These are phyloP conservation scores for Exocentrus adspersus DNA, from an alignment of 2,888 invertebrate species.

Conservation along the genomic window DNA sequence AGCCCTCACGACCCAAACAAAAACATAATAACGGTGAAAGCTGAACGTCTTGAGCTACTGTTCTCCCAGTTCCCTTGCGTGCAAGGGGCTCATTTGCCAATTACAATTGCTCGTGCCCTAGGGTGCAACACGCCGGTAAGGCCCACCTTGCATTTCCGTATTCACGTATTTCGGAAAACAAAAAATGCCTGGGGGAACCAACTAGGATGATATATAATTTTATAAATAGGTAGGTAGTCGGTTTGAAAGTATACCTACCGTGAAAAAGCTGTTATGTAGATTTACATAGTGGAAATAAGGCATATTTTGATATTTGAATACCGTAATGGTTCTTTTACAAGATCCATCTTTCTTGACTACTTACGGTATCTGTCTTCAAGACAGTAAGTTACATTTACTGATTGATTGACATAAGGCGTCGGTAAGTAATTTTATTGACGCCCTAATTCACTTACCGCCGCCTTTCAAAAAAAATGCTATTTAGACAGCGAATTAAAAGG, in stretches of 20 bases:
- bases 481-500: too few species aligned
- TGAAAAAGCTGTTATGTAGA: constrained; percentile 15
- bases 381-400: too few species aligned
- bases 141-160: constrained; percentile 21
- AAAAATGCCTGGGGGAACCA: neutral
- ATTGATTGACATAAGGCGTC: too few species aligned
- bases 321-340: too few species aligned
- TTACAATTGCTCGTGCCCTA: constrained; percentile 21
- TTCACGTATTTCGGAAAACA: constrained; percentile 18
- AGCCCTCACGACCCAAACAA: constrained; percentile 34
- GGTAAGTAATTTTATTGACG: too few species aligned
- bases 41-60: constrained; percentile 32
- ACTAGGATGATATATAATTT: constrained; percentile 10
- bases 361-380: too few species aligned
- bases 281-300: constrained; percentile 20
- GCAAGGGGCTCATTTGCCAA: constrained; percentile 24
- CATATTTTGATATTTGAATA: constrained; percentile 1
- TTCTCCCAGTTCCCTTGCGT: constrained; percentile 30
- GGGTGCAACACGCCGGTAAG: constrained; percentile 22
- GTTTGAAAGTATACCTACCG: constrained; percentile 17
- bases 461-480: too few species aligned
- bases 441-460: too few species aligned
- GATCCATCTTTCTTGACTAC: too few species aligned
- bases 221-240: constrained; percentile 11
- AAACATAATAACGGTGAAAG: constrained; percentile 40